These are phyloP conservation scores for Cyrtonyx montezumae DNA, from an alignment of 2,113 vertebrate genomes.

Conservation along the genomic window DNA sequence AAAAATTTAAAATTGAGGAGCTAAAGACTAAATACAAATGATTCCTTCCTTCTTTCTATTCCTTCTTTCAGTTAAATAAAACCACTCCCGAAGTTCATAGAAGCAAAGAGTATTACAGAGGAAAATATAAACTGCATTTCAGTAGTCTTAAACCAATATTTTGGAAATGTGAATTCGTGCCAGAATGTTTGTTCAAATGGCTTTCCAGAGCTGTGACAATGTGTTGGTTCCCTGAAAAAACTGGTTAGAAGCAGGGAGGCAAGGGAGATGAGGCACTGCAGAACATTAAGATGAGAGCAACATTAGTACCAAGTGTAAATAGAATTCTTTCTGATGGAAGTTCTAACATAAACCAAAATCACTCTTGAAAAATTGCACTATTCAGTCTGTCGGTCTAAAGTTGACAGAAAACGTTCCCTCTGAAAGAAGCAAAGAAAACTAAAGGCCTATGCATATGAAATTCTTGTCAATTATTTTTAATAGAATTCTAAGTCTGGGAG, in stretches of 20 bases:
- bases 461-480: background rate
- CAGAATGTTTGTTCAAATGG: background rate
- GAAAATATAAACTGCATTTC: background rate
- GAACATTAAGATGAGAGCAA: background rate
- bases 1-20: background rate
- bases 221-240: background rate
- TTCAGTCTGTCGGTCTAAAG: background rate
- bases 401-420: background rate
- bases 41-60: background rate
- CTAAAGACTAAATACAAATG: background rate
- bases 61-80: background rate
- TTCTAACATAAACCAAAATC: background rate
- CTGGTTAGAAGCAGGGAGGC: background rate
- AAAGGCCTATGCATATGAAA: background rate
- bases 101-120: background rate
- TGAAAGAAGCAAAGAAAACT: background rate
- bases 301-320: background rate
- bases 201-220: background rate
- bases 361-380: background rate
- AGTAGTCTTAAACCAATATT: background rate
- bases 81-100: background rate
- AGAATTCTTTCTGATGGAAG: background rate
- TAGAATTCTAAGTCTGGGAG: background rate
- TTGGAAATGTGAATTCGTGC: background rate
- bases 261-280: background rate